Conservation (phyloP, 2,888 invertebrate species). For the Linyphia triangularis region DNA sequence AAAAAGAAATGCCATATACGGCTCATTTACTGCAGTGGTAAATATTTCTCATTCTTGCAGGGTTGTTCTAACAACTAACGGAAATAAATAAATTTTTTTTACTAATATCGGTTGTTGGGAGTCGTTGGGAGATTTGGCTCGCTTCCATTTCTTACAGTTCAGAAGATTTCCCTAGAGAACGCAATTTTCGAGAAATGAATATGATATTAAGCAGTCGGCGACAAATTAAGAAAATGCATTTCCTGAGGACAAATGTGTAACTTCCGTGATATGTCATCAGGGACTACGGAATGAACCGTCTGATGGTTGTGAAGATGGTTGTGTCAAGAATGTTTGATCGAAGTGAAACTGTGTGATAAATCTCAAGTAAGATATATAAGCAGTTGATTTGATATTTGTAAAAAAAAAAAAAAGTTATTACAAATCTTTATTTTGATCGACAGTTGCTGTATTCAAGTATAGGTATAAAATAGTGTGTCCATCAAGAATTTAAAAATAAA, state of each 20-base stretch:
- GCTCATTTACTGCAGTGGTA: neutral
- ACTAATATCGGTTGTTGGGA: neutral
- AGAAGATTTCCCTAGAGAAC: neutral
- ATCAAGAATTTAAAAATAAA: too few relatives aligned
- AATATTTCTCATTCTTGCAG: neutral
- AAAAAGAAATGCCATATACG: neutral
- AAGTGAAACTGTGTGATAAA: too few relatives aligned
- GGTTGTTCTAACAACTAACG: neutral
- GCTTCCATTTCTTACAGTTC: neutral
- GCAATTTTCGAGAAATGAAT: neutral
- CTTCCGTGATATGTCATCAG: neutral
- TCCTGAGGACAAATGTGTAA: neutral
- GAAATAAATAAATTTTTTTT: neutral
- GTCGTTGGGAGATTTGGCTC: neutral
- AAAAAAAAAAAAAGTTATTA: too few relatives aligned
- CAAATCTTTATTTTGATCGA: too few relatives aligned
- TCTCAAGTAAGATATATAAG: too few relatives aligned
- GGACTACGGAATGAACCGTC: neutral
- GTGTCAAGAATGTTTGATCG: too few relatives aligned
- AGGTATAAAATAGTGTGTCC: too few relatives aligned
- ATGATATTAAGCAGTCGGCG: neutral
- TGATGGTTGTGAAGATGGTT: too few relatives aligned
- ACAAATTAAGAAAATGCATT: slow-evolving; percentile 3
- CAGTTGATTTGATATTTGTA: too few relatives aligned
- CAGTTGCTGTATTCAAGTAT: too few relatives aligned